A percentile compares a stretch with the other conserved stretches of the same genome.
phyloP scores from a whole-genome alignment of 2,797 vertebrate genomes.

The Acipenser transmontanus region DNA sequence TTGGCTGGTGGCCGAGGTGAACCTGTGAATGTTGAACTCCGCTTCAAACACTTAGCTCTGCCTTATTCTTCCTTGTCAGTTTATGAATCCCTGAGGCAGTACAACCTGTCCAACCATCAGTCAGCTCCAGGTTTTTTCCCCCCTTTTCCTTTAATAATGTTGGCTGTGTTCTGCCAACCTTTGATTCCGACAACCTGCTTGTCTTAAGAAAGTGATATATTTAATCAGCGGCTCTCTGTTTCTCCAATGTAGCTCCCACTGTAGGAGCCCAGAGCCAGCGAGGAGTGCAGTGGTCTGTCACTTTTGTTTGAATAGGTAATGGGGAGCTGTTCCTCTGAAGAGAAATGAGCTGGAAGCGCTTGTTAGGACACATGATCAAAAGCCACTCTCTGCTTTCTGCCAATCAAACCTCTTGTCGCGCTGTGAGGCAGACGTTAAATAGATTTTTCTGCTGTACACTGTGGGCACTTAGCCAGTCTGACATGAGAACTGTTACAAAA shows the following conservation, averaged over 20 bases:
- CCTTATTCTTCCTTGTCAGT: conserved; percentile 62
- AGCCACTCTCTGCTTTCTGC: conserved; percentile 87
- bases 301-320: conserved; percentile 98
- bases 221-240: conserved; percentile 68
- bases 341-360: conserved; percentile 94
- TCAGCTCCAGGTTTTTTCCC: conserved; percentile 62
- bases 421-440: conserved; percentile 90
- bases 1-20: conserved; percentile 45
- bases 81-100: conserved; percentile 63
- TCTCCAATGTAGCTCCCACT: conserved; percentile 71
- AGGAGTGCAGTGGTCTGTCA: conserved; percentile 81
- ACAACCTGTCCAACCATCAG: conserved; percentile 75
- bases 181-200: conserved; percentile 76
- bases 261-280: conserved; percentile 74
- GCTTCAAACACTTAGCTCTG: conserved; percentile 38
- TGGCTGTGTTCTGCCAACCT: conserved; percentile 72
- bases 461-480: conserved; percentile 80
- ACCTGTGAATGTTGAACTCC: conserved; percentile 33
- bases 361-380: conserved; percentile 98
- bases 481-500: conserved; percentile 84
- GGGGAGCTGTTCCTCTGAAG: conserved; percentile 81
- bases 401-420: conserved; percentile 91
- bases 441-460: conserved; percentile 75
- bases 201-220: conserved; percentile 75
- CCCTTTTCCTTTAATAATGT: conserved; percentile 68